phyloP scores from a whole-genome alignment of 2,888 invertebrate genomes.

The Desoria tigrina region DNA sequence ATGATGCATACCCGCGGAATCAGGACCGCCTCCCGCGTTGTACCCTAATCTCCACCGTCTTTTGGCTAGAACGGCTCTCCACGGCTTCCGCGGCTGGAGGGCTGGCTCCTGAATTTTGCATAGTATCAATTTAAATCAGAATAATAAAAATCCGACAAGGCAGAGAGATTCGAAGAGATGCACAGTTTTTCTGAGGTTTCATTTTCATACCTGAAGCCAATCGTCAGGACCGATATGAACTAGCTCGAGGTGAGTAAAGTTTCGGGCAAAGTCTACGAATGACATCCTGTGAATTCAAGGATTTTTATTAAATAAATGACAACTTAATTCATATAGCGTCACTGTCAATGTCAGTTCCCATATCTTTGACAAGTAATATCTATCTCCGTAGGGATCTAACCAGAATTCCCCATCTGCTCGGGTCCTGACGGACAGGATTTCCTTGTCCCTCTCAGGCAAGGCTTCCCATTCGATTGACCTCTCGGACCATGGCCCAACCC shows the following conservation, averaged over 20 bases:
- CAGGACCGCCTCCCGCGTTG: slow-evolving; percentile 72
- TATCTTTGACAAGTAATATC: background rate
- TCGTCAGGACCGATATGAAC: slow-evolving; percentile 73
- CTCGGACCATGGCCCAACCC: slow-evolving; percentile 74
- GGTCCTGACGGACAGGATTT: slow-evolving; percentile 65
- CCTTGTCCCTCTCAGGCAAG: slow-evolving; percentile 66
- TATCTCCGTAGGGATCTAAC: slow-evolving; percentile 57
- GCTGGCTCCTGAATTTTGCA: slow-evolving; percentile 69
- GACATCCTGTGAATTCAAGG: slow-evolving; percentile 64
- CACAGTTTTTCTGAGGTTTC: no score
- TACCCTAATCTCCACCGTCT: slow-evolving; percentile 69
- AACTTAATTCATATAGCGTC: slow-evolving; percentile 2
- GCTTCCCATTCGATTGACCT: slow-evolving; percentile 70
- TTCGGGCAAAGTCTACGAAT: slow-evolving; percentile 68
- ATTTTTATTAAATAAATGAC: background rate
- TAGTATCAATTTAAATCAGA: no score
- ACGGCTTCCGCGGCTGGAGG: slow-evolving; percentile 68
- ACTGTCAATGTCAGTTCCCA: background rate
- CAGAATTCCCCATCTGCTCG: slow-evolving; percentile 72
- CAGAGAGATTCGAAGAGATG: no score
- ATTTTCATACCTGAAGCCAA: no score
- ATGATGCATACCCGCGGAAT: slow-evolving; percentile 60
- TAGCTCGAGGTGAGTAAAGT: slow-evolving; percentile 69
- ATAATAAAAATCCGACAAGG: no score
- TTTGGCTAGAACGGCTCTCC: slow-evolving; percentile 70